Percentiles rank a stretch among this genome's conserved stretches.
These are phyloP conservation scores for Choristoneura fumiferana DNA, from an alignment of 1,140 invertebrate genomes.

Conservation along the genomic window DNA sequence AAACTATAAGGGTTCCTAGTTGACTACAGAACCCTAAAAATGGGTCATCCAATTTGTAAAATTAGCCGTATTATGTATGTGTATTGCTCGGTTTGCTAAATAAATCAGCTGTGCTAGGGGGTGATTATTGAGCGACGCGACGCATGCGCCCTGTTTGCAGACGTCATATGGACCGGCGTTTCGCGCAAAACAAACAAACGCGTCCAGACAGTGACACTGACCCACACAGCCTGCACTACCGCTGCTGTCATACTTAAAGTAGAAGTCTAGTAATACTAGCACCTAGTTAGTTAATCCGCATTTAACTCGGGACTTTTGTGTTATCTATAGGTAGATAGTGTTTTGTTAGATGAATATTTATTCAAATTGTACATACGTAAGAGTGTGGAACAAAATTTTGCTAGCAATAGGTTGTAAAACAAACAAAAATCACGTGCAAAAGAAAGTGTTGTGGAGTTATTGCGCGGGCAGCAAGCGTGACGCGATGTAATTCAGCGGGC, in stretches of 20 bases:
- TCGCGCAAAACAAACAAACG: slow-evolving; percentile 66
- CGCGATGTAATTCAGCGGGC: slow-evolving; percentile 43
- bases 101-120: slow-evolving; percentile 58
- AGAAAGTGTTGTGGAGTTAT: slow-evolving; percentile 59
- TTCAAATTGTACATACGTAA: too few relatives aligned
- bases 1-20: too few relatives aligned
- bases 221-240: slow-evolving; percentile 24
- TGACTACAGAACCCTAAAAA: too few relatives aligned
- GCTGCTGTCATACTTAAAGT: too few relatives aligned
- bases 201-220: slow-evolving; percentile 52
- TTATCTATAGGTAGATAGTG: too few relatives aligned
- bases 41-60: neutral
- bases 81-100: slow-evolving; percentile 21
- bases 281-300: too few relatives aligned
- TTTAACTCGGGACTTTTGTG: too few relatives aligned
- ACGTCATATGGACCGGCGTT: slow-evolving; percentile 43
- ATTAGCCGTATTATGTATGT: slow-evolving; percentile 3
- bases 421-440: slow-evolving; percentile 57
- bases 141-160: slow-evolving; percentile 55
- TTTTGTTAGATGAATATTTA: too few relatives aligned
- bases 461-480: slow-evolving; percentile 55
- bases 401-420: slow-evolving; percentile 24
- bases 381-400: slow-evolving; percentile 11
- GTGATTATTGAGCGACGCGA: slow-evolving; percentile 61
- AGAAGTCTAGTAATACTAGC: too few relatives aligned